Conservation (phyloP, 2,888 invertebrate genomes). For the Phorcus lineatus region DNA sequence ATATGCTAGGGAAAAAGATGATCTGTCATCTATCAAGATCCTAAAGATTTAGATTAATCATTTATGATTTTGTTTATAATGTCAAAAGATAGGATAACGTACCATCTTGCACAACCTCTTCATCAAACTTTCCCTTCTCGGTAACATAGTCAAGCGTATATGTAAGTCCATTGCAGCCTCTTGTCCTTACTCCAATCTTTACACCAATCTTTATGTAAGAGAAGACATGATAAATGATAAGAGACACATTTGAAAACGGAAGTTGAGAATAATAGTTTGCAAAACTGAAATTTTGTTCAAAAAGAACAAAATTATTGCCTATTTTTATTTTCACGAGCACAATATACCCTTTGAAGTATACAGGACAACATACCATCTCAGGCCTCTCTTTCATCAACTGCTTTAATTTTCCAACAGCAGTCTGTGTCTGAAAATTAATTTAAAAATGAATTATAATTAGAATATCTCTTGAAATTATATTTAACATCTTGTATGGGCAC, state of each 20-base stretch:
- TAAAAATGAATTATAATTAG: too few relatives aligned
- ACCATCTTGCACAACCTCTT: conserved; percentile 97
- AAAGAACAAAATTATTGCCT: too few relatives aligned
- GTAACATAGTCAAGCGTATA: conserved; percentile 96
- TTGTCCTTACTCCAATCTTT: conserved; percentile 95
- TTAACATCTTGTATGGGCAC: too few relatives aligned
- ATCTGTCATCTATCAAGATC: too few relatives aligned
- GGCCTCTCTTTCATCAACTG: conserved; percentile 85
- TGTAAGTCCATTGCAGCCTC: conserved; percentile 98
- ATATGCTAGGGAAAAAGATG: too few relatives aligned
- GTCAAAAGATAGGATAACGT: conserved; percentile 36
- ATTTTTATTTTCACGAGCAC: too few relatives aligned
- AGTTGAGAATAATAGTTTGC: too few relatives aligned
- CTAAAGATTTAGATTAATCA: not conserved
- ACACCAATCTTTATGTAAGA: conserved; percentile 81
- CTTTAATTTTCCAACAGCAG: conserved; percentile 90
- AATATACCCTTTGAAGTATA: not conserved
- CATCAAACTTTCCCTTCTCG: conserved; percentile 93
- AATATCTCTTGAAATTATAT: too few relatives aligned
- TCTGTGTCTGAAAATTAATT: conserved; percentile 80
- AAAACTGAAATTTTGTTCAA: too few relatives aligned
- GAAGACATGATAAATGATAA: too few relatives aligned
- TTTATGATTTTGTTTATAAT: too few relatives aligned
- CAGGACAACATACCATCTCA: conserved; percentile 80
- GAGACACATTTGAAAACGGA: too few relatives aligned